These are phyloP conservation scores for Bedellia somnulentella DNA, from an alignment of 2,888 invertebrate species.

Conservation along the genomic window DNA sequence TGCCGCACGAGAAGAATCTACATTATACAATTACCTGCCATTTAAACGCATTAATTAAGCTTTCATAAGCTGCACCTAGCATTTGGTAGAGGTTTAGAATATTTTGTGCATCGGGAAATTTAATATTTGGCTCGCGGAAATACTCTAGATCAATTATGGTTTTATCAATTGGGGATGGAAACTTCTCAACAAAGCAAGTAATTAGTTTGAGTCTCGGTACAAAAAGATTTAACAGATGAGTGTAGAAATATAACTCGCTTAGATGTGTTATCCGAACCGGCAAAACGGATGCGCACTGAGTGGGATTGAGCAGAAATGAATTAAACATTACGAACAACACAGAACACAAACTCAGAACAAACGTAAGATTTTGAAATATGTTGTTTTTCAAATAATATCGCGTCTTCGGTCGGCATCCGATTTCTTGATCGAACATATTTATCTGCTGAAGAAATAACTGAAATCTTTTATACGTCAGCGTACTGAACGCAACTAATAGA, in stretches of 20 bases:
- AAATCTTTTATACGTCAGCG: slow-evolving; percentile 18
- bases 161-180: slow-evolving; percentile 9
- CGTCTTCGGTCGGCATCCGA: slow-evolving; percentile 20
- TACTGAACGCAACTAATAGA: slow-evolving; percentile 15
- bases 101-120: slow-evolving; percentile 16
- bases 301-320: background rate
- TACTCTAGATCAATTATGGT: background rate
- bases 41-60: slow-evolving; percentile 28
- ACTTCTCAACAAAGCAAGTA: slow-evolving; percentile 23
- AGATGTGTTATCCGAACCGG: slow-evolving; percentile 16
- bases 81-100: slow-evolving; percentile 29
- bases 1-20: background rate
- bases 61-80: slow-evolving; percentile 23
- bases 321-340: background rate
- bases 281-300: slow-evolving; percentile 8
- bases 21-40: slow-evolving; percentile 27
- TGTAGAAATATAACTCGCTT: slow-evolving; percentile 24
- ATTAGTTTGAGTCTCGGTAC: slow-evolving; percentile 24
- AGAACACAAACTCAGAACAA: background rate
- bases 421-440: slow-evolving; percentile 22
- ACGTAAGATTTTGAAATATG: slow-evolving; percentile 1
- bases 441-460: slow-evolving; percentile 20
- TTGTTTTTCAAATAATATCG: background rate
- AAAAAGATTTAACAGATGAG: slow-evolving; percentile 25
- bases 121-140: too few relatives aligned